A percentile compares a stretch with the other conserved stretches of the same genome.
Conservation (phyloP, 1,140 invertebrate genomes). For the Druon quercuslanigerum region DNA sequence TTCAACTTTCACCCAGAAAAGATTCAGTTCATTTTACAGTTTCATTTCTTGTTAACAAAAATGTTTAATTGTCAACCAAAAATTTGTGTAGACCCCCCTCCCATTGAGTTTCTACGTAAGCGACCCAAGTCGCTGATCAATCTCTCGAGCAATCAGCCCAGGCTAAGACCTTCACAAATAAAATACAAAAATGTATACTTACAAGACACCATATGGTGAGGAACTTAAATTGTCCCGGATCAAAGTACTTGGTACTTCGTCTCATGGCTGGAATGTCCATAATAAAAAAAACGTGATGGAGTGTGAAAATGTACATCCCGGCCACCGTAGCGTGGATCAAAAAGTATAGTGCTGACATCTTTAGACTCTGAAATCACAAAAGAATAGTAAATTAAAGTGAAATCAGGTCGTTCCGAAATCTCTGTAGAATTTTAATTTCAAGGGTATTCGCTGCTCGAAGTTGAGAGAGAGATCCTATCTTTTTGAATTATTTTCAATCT, state of each 20-base stretch:
- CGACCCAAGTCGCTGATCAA: too few relatives aligned
- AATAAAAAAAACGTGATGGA: constrained; percentile 51
- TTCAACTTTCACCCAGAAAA: too few relatives aligned
- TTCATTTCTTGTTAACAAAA: too few relatives aligned
- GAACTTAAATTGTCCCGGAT: constrained; percentile 73
- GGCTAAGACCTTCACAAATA: background rate
- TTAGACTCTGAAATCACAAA: constrained; percentile 8
- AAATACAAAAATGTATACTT: constrained; percentile 58
- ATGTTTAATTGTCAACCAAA: too few relatives aligned
- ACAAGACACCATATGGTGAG: constrained; percentile 78
- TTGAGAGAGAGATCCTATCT: too few relatives aligned
- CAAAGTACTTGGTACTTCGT: constrained; percentile 51
- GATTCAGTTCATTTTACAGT: too few relatives aligned
- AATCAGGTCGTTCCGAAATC: constrained; percentile 13
- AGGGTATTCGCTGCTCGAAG: background rate
- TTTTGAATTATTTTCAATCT: too few relatives aligned
- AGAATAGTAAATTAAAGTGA: constrained; percentile 16
- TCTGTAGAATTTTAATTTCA: constrained; percentile 17
- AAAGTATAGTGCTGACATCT: constrained; percentile 19
- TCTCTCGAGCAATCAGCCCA: too few relatives aligned
- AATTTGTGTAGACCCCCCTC: too few relatives aligned
- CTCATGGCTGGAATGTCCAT: constrained; percentile 55
- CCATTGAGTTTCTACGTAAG: too few relatives aligned
- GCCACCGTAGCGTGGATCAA: constrained; percentile 57
- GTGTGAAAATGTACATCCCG: constrained; percentile 55